Evolutionary conservation across 2,888 invertebrate species (phyloP).

Genomic region (Hirtodrosophila histrioides): DNA sequence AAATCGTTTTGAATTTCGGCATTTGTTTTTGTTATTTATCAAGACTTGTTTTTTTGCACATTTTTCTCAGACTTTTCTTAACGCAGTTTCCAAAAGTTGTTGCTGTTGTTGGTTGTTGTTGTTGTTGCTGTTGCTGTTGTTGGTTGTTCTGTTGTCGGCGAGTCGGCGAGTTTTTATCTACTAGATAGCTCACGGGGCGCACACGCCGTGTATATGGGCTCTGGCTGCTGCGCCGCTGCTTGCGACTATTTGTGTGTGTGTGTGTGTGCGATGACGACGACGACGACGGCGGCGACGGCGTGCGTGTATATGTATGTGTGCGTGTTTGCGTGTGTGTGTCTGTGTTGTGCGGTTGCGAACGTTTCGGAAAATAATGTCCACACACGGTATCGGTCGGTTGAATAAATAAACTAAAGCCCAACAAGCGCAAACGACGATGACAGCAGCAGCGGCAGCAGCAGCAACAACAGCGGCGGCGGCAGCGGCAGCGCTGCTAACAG

Average conservation of each 20-base stretch:
- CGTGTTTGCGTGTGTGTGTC: slow-evolving; percentile 38
- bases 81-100: slow-evolving; percentile 11
- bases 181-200: slow-evolving; percentile 76
- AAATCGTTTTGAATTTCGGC: slow-evolving; percentile 12
- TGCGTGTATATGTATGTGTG: slow-evolving; percentile 22
- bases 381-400: slow-evolving; percentile 84
- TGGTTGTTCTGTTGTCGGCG: slow-evolving; percentile 62
- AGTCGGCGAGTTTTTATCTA: slow-evolving; percentile 76
- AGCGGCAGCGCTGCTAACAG: slow-evolving; percentile 14
- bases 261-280: no score
- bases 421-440: slow-evolving; percentile 56
- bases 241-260: slow-evolving; percentile 15
- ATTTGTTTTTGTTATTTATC: slow-evolving; percentile 2
- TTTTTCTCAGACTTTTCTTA: slow-evolving; percentile 17
- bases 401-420: slow-evolving; percentile 83
- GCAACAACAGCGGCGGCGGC: slow-evolving; percentile 8
- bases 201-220: slow-evolving; percentile 72
- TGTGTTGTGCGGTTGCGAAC: slow-evolving; percentile 77
- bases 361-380: slow-evolving; percentile 84
- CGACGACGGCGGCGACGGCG: slow-evolving; percentile 30
- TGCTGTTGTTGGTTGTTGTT: slow-evolving; percentile 33
- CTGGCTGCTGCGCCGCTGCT: slow-evolving; percentile 59
- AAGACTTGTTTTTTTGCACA: slow-evolving; percentile 30
- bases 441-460: slow-evolving; percentile 35
- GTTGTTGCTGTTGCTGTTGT: slow-evolving; percentile 31